phyloP scores from a whole-genome alignment of 2,113 vertebrate species.

The Thymallus thymallus region DNA sequence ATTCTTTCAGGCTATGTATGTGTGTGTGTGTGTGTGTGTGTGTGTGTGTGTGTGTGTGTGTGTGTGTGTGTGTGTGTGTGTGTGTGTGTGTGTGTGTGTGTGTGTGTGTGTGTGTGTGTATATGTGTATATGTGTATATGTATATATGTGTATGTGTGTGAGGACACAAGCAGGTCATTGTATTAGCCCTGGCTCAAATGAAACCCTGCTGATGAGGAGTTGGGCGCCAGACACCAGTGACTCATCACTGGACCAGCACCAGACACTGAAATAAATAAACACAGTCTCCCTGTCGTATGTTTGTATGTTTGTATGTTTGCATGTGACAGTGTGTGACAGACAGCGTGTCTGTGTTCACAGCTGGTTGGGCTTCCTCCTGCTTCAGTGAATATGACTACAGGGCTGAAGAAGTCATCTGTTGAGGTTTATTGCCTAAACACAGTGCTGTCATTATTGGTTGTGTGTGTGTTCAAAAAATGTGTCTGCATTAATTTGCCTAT shows the following conservation, averaged over 20 bases:
- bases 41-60: too few relatives aligned
- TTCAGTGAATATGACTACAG: too few relatives aligned
- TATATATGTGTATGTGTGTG: not conserved
- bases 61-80: not conserved
- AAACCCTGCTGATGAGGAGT: not conserved
- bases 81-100: not conserved
- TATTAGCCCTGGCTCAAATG: not conserved
- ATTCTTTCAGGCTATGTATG: not conserved
- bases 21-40: not conserved
- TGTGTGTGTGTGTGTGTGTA: not conserved
- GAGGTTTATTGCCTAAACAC: too few relatives aligned
- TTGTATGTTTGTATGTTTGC: not conserved
- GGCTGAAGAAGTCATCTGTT: too few relatives aligned
- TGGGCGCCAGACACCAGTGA: not conserved
- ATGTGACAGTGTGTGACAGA: not conserved
- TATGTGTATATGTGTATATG: too few relatives aligned
- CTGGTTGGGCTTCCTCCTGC: too few relatives aligned
- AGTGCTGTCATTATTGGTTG: too few relatives aligned
- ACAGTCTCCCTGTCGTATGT: not conserved
- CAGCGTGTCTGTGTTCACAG: too few relatives aligned
- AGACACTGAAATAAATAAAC: not conserved
- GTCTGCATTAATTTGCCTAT: too few relatives aligned
- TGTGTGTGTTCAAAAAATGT: too few relatives aligned
- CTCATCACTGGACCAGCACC: not conserved
- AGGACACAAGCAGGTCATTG: not conserved